phyloP scores from a whole-genome alignment of 2,888 invertebrate genomes.

The Dorcus parallelipipedus region DNA sequence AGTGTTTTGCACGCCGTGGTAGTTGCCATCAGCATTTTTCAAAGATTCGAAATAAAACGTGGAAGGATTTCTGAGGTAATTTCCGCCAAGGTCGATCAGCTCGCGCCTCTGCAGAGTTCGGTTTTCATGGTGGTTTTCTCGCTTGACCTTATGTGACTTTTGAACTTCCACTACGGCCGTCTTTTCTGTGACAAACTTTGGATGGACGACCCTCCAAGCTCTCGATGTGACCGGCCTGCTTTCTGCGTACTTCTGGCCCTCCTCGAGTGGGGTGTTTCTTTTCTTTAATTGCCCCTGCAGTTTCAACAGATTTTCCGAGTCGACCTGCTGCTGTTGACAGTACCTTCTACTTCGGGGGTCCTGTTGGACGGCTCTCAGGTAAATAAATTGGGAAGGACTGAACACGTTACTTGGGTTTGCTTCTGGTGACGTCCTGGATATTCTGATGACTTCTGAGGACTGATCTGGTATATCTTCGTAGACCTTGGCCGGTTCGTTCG shows the following conservation, averaged over 20 bases:
- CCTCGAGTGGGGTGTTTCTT: neutral
- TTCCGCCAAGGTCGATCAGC: no score
- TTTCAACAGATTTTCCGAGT: slow-evolving; percentile 20
- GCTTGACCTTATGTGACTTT: no score
- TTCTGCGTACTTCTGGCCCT: no score
- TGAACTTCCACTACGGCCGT: no score
- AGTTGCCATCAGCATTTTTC: no score
- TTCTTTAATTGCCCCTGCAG: neutral
- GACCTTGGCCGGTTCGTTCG: slow-evolving; percentile 12
- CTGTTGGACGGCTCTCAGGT: slow-evolving; percentile 33
- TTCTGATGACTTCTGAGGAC: slow-evolving; percentile 16
- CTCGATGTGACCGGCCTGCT: no score
- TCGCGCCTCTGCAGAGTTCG: no score
- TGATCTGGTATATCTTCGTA: slow-evolving; percentile 18
- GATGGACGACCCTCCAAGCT: slow-evolving; percentile 17
- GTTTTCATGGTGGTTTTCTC: no score
- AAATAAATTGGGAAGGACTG: slow-evolving; percentile 34
- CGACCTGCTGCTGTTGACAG: slow-evolving; percentile 38
- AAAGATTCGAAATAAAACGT: no score
- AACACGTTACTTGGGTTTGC: slow-evolving; percentile 13
- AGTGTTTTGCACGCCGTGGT: no score
- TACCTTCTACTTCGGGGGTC: slow-evolving; percentile 39
- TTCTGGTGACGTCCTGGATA: slow-evolving; percentile 20
- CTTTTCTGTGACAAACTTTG: slow-evolving; percentile 22
- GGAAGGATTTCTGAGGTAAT: no score